Percentiles rank a stretch among this genome's conserved stretches.
phyloP scores from a whole-genome alignment of 2,113 vertebrate species.

The Seriola aureovittata region DNA sequence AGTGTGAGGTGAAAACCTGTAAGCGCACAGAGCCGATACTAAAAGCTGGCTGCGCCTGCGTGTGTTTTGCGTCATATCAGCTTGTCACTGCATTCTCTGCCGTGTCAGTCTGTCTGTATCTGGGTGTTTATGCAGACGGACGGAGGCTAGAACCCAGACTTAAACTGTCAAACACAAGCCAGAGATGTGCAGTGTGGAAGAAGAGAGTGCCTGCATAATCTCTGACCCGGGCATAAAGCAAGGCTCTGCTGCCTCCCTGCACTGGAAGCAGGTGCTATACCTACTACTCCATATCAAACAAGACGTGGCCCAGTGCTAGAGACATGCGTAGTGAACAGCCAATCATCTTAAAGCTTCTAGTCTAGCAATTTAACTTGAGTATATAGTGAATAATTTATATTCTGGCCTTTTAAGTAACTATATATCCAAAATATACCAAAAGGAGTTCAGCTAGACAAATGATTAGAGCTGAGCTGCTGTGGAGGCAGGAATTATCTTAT shows the following conservation, averaged over 20 bases:
- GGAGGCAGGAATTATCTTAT: neutral
- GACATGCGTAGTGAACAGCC: constrained; percentile 32
- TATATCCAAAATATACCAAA: constrained; percentile 10
- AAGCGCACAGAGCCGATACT: constrained; percentile 8
- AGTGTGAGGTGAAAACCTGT: constrained; percentile 30
- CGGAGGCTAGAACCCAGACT: constrained; percentile 22
- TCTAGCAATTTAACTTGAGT: neutral
- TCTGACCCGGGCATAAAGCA: constrained; percentile 26
- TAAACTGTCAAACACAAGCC: constrained; percentile 37
- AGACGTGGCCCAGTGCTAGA: constrained; percentile 14
- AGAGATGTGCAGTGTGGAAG: constrained; percentile 25
- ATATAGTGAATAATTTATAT: constrained; percentile 5
- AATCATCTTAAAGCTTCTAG: constrained; percentile 10
- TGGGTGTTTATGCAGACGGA: constrained; percentile 12
- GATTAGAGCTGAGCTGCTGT: constrained; percentile 5
- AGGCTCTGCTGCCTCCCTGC: constrained; percentile 3
- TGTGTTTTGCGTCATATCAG: constrained; percentile 11
- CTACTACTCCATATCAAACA: constrained; percentile 32
- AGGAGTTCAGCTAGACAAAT: neutral
- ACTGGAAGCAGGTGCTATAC: constrained; percentile 40
- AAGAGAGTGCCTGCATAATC: constrained; percentile 45
- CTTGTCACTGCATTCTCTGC: constrained; percentile 8
- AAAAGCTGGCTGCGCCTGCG: neutral
- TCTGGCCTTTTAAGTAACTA: constrained; percentile 5
- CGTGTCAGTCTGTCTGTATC: constrained; percentile 21